Evolutionary conservation across 2,113 vertebrate species (phyloP), one percentile per base, ranked within the genome.

Genomic region (Microcebus lehilahytsara): DNA sequence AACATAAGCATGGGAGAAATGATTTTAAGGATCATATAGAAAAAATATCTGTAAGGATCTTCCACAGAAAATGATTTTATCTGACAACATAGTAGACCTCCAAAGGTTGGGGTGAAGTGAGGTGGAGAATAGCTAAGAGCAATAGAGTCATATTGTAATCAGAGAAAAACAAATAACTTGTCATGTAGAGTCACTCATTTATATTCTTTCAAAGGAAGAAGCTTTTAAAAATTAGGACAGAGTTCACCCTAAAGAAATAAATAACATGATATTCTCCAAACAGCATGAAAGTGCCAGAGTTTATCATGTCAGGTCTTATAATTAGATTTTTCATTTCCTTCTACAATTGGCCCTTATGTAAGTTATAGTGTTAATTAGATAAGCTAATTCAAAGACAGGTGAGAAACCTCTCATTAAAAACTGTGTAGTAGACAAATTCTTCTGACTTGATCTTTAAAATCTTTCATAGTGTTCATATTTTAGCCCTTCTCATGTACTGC

Each of bases 251-350:
- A 94, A 89, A 91, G 53, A 67, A 80, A 74, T 69, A 96, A 97
- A 94, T 7, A 49, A 83, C 84, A 85, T 66, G 34, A 56, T 85
- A 93, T 89, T 97, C 94, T 97, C 91, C n/a, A 86, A 97, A 95
- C 30, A 30, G 77, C 34, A 95, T 37, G 66, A 92, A 96, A 42
- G 14, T 37, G 71, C 71, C 64, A 85, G 67, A 53, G 51, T 30
- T 81, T 51, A 85, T 67, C 71, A 23, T 58, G 25, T 46, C 72
- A 91, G 72, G 92, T 89, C 97, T 95, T 67, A 2, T 88, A 93
- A 92, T 72, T 94, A 96, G 40, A 79, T 95, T 85, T 53, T 74
- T 56, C 75, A 25, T 80, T 69, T 96, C 93, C 60, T 98, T 96
- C 92, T 51, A 53, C 32, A 90, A 27, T 86, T 90, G 64, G 34